phyloP scores from a whole-genome alignment of 2,797 vertebrate species.

The Mus minutoides region DNA sequence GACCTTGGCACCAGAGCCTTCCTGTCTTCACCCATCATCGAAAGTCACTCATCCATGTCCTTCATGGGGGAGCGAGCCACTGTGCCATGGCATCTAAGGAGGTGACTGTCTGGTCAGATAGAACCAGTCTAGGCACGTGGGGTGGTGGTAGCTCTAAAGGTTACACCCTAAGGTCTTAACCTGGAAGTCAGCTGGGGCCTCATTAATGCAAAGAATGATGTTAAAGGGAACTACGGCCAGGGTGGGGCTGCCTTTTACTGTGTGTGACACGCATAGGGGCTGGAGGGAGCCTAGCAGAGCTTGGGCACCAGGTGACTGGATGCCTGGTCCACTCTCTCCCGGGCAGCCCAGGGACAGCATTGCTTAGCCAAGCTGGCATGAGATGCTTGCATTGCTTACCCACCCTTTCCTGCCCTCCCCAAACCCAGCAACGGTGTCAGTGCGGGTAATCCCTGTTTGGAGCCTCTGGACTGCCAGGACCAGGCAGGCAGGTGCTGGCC shows the following conservation, averaged over 20 bases:
- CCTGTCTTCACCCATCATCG: not conserved
- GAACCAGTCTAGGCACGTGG: not conserved
- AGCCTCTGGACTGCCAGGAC: slow-evolving; percentile 24
- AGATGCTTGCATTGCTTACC: slow-evolving; percentile 40
- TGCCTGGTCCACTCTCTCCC: not conserved
- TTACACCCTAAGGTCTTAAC: not conserved
- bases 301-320: not conserved
- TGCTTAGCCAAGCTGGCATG: not conserved
- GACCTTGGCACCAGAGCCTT: not conserved
- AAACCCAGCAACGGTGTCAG: slow-evolving; percentile 62
- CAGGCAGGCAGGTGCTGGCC: slow-evolving; percentile 68
- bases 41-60: not conserved
- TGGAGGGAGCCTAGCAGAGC: not conserved
- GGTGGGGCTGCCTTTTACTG: not conserved
- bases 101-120: not conserved
- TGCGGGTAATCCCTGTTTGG: slow-evolving; percentile 74
- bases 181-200: not conserved
- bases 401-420: not conserved
- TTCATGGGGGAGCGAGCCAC: not conserved
- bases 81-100: not conserved
- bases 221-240: not conserved
- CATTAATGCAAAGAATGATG: not conserved
- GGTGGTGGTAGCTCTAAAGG: not conserved
- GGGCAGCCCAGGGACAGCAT: not conserved
- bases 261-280: not conserved